These are phyloP conservation scores for Phaethon lepturus DNA, from an alignment of 2,113 vertebrate genomes.

Conservation along the genomic window DNA sequence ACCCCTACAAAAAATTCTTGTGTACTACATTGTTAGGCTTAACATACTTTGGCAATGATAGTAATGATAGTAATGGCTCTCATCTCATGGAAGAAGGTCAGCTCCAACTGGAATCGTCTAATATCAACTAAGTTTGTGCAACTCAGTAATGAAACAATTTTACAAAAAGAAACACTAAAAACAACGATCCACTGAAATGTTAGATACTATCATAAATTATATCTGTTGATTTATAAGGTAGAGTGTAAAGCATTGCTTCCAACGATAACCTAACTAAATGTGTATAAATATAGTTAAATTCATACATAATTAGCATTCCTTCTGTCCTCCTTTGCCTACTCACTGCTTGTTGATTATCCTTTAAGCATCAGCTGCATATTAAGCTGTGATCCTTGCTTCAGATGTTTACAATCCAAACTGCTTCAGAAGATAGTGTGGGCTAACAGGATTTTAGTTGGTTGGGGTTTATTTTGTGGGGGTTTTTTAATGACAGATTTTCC, in stretches of 20 bases:
- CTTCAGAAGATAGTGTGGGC: background rate
- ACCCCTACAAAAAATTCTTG: background rate
- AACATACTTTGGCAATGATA: background rate
- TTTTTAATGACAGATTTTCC: background rate
- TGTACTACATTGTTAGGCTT: background rate
- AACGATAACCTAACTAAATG: background rate
- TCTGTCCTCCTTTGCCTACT: background rate
- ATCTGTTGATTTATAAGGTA: background rate
- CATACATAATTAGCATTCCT: background rate
- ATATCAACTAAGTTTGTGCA: background rate
- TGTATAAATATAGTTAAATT: background rate
- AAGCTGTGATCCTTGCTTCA: background rate
- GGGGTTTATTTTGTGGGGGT: background rate
- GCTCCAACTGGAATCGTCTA: background rate
- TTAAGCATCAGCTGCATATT: background rate
- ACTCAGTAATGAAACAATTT: background rate
- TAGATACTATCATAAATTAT: background rate
- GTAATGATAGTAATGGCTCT: background rate
- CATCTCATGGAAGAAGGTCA: background rate
- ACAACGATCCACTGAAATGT: background rate
- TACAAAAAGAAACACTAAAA: background rate
- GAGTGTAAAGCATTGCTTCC: background rate
- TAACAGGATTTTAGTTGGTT: background rate
- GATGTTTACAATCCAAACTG: background rate
- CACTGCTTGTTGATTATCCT: background rate